Evolutionary conservation across 2,888 invertebrate genomes (phyloP), one percentile per base, ranked within the genome.

Genomic region (Theretra japonica): DNA sequence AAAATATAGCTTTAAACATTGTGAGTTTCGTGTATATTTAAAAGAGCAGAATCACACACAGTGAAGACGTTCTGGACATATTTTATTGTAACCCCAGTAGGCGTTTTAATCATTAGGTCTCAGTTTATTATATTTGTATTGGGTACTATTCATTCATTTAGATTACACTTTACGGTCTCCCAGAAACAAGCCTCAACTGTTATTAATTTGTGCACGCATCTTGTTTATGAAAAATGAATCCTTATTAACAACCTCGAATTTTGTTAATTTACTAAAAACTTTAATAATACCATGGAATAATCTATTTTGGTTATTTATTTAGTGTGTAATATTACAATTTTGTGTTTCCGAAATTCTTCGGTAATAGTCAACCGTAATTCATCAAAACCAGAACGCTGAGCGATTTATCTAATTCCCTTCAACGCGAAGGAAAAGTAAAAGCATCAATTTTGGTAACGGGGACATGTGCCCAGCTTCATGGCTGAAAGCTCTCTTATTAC

Each of bases 401-500:
- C 72, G 58, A 68, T 74, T 60, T 75, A 72, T 70, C 73, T 71
- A 71, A 78, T 73, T 75, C 62, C 72, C 73, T 75, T 73, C 59
- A 72, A 71, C 73, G 72, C 73, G 75, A 75, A 76, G 77, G 80
- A 80, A 79, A 83, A 81, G 82, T 82, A 82, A 84, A 83, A 83
- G 82, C 85, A 80, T 83, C 82, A 85, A 85, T 85, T 86, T 87
- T 75, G 82, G 80, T 84, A 85, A 83, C 85, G 85, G 84, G 79
- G 78, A 76, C 83, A 80, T 81, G 83, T 81, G 81, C 79, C 72
- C 82, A 80, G 80, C 81, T 87, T 86, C 85, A 89, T 85, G 87
- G 82, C 81, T 88, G 87, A 84, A 81, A 83, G 85, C 85, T 78
- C 84, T 79, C 85, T 84, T 87, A 89, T 87, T 87, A 84, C 85